Conservation (phyloP, 2,797 vertebrate species). For the Karalla daura region DNA sequence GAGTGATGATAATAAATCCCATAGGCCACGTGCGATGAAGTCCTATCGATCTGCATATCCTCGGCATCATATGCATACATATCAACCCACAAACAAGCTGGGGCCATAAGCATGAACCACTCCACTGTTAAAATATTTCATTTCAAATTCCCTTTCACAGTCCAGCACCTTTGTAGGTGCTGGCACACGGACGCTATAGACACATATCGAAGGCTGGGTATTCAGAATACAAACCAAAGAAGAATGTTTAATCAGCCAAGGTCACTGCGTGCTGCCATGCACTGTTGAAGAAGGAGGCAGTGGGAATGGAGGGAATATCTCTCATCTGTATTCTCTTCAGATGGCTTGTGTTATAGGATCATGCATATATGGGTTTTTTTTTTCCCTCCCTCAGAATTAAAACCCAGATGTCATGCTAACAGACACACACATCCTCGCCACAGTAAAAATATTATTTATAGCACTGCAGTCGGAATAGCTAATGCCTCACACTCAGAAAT, state of each 20-base stretch:
- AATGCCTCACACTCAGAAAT: constrained; percentile 69
- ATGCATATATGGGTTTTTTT: constrained; percentile 75
- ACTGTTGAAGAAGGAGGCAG: constrained; percentile 62
- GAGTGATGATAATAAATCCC: constrained; percentile 81
- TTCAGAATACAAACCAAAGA: constrained; percentile 59
- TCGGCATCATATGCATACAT: constrained; percentile 37
- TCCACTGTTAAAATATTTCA: constrained; percentile 58
- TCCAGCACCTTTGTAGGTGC: constrained; percentile 55
- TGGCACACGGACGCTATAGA: constrained; percentile 37
- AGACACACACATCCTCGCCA: constrained; percentile 67
- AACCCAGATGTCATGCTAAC: constrained; percentile 78
- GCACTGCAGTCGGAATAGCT: constrained; percentile 73
- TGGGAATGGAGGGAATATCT: constrained; percentile 61
- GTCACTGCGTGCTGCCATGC: constrained; percentile 71
- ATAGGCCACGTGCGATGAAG: constrained; percentile 66
- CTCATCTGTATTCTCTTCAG: constrained; percentile 83
- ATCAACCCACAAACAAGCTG: constrained; percentile 52
- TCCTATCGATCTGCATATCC: constrained; percentile 71
- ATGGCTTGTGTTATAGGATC: constrained; percentile 76
- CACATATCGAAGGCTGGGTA: constrained; percentile 44
- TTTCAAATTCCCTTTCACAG: constrained; percentile 64
- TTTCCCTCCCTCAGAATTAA: constrained; percentile 75
- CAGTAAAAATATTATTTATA: constrained; percentile 79
- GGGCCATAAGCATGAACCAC: constrained; percentile 27
- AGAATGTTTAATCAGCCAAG: constrained; percentile 79